A percentile compares a stretch with the other conserved stretches of the same genome.
Conservation (phyloP, 2,888 invertebrate species). For the Aleiodes alternator region DNA sequence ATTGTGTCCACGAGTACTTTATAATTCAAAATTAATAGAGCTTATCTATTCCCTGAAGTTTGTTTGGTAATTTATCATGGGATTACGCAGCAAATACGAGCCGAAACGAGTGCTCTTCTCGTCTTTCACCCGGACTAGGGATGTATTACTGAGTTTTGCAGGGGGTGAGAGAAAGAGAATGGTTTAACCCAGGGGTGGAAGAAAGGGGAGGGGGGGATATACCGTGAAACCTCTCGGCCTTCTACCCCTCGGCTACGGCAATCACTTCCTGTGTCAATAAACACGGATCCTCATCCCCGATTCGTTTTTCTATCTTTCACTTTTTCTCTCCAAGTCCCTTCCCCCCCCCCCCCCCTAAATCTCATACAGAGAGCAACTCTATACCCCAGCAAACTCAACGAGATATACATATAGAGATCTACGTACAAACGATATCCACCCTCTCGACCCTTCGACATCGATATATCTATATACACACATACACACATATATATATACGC, state of each 20-base stretch:
- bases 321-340: conserved; percentile 9
- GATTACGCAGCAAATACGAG: conserved; percentile 73
- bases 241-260: conserved; percentile 63
- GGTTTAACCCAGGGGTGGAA: conserved; percentile 42
- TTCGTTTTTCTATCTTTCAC: conserved; percentile 32
- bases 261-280: conserved; percentile 74
- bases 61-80: conserved; percentile 73
- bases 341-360: conserved; percentile 10
- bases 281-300: conserved; percentile 64
- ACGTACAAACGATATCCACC: conserved; percentile 58
- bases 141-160: conserved; percentile 28
- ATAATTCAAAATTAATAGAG: conserved; percentile 75
- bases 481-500: conserved; percentile 39
- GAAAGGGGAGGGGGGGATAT: conserved; percentile 26
- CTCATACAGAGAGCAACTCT: conserved; percentile 1
- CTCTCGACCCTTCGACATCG: conserved; percentile 58
- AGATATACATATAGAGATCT: conserved; percentile 51
- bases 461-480: conserved; percentile 47
- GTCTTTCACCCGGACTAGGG: conserved; percentile 34
- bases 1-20: conserved; percentile 57
- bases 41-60: conserved; percentile 65
- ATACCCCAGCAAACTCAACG: conserved; percentile 23
- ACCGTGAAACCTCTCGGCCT: conserved; percentile 53
- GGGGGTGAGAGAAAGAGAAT: conserved; percentile 21
- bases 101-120: conserved; percentile 46